Conservation (phyloP, 2,888 invertebrate species). For the Drosophila kanekoi region DNA sequence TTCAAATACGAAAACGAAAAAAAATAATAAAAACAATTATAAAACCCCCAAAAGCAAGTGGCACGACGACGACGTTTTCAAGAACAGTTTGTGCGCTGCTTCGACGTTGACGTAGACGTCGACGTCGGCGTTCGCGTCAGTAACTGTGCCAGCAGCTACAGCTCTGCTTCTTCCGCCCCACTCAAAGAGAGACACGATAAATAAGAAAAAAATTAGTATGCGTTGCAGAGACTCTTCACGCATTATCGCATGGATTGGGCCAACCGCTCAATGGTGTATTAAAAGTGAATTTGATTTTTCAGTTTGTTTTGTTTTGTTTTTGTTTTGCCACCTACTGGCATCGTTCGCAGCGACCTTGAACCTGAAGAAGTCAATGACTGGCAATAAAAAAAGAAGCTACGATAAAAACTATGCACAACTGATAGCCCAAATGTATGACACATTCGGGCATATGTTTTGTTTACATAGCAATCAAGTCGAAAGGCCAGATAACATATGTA, state of each 20-base stretch:
- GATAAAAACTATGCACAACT: conserved; percentile 30
- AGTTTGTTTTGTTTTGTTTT: conserved; percentile 60
- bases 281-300: conserved; percentile 70
- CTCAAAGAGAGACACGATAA: conserved; percentile 10
- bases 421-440: conserved; percentile 35
- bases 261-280: conserved; percentile 38
- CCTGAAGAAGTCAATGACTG: conserved; percentile 76
- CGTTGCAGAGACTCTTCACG: conserved; percentile 44
- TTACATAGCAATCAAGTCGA: conserved; percentile 15
- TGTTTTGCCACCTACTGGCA: conserved; percentile 48
- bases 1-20: conserved; percentile 37
- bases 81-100: conserved; percentile 59
- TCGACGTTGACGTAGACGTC: conserved; percentile 14
- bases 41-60: conserved; percentile 21
- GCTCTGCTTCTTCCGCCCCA: conserved; percentile 56
- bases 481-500: conserved; percentile 3
- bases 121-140: conserved; percentile 23
- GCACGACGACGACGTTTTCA: conserved; percentile 64
- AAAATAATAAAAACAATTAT: conserved; percentile 17
- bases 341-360: conserved; percentile 67
- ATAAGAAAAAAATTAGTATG: conserved; percentile 66
- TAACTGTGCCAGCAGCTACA: conserved; percentile 58
- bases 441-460: conserved; percentile 25
- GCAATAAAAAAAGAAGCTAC: conserved; percentile 28
- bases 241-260: conserved; percentile 40